These are phyloP conservation scores for Drosophila histrio DNA, from an alignment of 2,888 invertebrate genomes.

Conservation along the genomic window DNA sequence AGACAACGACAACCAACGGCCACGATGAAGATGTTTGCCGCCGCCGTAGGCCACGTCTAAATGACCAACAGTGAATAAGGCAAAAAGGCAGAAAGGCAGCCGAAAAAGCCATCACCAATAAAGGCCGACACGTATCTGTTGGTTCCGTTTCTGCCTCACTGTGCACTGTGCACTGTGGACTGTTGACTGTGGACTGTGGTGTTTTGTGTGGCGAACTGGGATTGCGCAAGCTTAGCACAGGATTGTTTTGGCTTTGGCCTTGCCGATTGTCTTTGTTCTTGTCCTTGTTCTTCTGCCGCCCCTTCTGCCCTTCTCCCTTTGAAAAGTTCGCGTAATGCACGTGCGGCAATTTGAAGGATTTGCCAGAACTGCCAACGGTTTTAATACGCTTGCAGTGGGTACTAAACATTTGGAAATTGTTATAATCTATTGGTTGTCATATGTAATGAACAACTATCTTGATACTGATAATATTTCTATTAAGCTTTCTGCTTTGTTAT, in stretches of 20 bases:
- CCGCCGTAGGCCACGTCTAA: constrained; percentile 10
- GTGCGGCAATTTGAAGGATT: constrained; percentile 57
- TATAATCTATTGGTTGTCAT: no score
- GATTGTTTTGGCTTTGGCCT: constrained; percentile 54
- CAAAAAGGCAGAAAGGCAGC: constrained; percentile 1
- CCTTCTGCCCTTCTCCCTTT: constrained; percentile 10
- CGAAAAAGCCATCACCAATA: constrained; percentile 3
- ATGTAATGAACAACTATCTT: no score
- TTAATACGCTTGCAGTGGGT: neutral
- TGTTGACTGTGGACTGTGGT: constrained; percentile 4
- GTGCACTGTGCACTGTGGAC: constrained; percentile 10
- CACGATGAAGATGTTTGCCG: constrained; percentile 8
- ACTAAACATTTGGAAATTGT: neutral
- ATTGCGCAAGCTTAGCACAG: constrained; percentile 57
- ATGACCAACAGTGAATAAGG: constrained; percentile 16
- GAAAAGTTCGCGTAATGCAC: constrained; percentile 33
- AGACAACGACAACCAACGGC: neutral
- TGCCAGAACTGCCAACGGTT: constrained; percentile 15
- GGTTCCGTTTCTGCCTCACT: constrained; percentile 3
- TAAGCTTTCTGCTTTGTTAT: no score
- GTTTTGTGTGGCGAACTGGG: constrained; percentile 25
- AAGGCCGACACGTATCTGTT: constrained; percentile 2
- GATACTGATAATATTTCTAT: no score
- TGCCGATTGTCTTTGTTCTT: constrained; percentile 16
- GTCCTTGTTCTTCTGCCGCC: neutral